A percentile compares a stretch with the other conserved stretches of the same genome.
phyloP scores from a whole-genome alignment of 2,888 invertebrate genomes.

The Muschampia plurimacula region DNA sequence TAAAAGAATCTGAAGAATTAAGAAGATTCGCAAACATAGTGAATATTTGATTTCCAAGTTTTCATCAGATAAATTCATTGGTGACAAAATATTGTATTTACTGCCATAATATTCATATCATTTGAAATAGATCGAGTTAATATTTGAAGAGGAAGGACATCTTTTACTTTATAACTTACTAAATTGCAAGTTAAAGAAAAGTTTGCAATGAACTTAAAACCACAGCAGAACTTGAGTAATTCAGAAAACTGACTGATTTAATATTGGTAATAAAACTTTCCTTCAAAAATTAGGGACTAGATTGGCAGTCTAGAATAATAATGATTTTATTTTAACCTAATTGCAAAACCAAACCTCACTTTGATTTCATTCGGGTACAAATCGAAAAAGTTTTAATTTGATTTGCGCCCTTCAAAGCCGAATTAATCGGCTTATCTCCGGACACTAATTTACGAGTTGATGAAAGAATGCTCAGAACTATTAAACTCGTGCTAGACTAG shows the following conservation, averaged over 20 bases:
- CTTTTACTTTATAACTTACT: background rate
- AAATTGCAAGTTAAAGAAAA: background rate
- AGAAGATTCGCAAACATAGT: too few relatives aligned
- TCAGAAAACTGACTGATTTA: background rate
- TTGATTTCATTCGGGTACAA: slow-evolving; percentile 43
- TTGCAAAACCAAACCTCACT: slow-evolving; percentile 38
- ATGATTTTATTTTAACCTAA: slow-evolving; percentile 36
- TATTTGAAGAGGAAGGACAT: too few relatives aligned
- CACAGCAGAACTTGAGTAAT: background rate
- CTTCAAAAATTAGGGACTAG: background rate
- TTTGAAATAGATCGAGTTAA: too few relatives aligned
- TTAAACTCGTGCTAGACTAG: slow-evolving; percentile 32
- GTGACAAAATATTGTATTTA: too few relatives aligned
- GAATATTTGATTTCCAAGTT: too few relatives aligned
- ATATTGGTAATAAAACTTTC: slow-evolving; percentile 14
- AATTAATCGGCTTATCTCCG: slow-evolving; percentile 44
- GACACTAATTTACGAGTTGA: slow-evolving; percentile 34
- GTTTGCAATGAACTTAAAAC: background rate
- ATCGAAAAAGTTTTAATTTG: slow-evolving; percentile 54
- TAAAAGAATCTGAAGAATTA: too few relatives aligned
- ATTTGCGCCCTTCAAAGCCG: slow-evolving; percentile 45
- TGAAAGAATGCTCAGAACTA: slow-evolving; percentile 31
- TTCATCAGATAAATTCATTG: too few relatives aligned
- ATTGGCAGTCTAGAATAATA: slow-evolving; percentile 31
- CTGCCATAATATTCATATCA: too few relatives aligned